phyloP scores from a whole-genome alignment of 2,888 invertebrate species.

The Drosophila subquinaria region DNA sequence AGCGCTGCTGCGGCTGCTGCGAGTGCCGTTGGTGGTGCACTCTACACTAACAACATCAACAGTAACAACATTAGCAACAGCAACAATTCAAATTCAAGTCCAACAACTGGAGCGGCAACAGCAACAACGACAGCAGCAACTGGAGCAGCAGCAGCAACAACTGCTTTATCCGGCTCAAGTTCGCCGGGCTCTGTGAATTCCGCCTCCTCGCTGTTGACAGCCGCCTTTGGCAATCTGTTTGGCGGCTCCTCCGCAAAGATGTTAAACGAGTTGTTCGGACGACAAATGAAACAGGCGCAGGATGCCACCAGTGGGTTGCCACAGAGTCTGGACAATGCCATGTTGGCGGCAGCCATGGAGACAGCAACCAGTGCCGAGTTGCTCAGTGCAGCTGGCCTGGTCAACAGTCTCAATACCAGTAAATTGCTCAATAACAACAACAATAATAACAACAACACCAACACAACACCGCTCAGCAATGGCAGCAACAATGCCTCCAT shows the following conservation, averaged over 20 bases:
- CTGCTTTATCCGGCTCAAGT: conserved; percentile 63
- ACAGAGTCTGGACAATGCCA: conserved; percentile 86
- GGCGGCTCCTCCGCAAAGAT: conserved; percentile 93
- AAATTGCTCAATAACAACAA: conserved; percentile 80
- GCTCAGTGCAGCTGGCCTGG: conserved; percentile 85
- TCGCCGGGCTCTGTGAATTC: conserved; percentile 62
- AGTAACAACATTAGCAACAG: conserved; percentile 35
- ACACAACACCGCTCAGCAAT: conserved; percentile 58
- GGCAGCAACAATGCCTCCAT: conserved; percentile 56
- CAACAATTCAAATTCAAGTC: conserved; percentile 37
- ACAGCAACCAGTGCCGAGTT: conserved; percentile 85
- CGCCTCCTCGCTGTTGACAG: conserved; percentile 79
- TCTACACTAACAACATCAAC: conserved; percentile 86
- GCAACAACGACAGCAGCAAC: conserved; percentile 29
- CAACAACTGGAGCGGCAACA: conserved; percentile 27
- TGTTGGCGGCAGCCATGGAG: conserved; percentile 85
- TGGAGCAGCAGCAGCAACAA: conserved; percentile 44
- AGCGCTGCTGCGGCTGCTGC: conserved; percentile 90
- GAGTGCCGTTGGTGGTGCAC: conserved; percentile 92
- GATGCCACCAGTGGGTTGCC: conserved; percentile 87
- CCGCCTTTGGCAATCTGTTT: conserved; percentile 88
- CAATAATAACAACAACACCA: conserved; percentile 67
- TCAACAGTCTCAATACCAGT: conserved; percentile 73
- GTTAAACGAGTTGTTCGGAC: conserved; percentile 95
- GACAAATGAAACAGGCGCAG: conserved; percentile 91